Evolutionary conservation across 2,888 invertebrate genomes (phyloP).

Genomic region (Noctua comes): DNA sequence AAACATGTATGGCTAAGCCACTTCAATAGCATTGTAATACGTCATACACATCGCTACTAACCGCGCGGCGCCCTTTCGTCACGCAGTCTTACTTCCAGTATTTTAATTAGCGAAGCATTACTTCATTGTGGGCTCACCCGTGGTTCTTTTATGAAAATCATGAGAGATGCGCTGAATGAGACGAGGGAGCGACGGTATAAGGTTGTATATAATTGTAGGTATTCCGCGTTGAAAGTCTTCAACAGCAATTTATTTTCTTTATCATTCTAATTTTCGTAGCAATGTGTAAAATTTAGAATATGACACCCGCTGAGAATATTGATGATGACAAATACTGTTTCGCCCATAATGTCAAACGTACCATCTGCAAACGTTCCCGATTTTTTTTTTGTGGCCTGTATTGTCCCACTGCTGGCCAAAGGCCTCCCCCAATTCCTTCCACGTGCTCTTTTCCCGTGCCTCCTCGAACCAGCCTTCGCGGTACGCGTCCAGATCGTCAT

Average conservation of each 20-base stretch:
- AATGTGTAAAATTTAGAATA: background rate
- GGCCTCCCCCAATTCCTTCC: no score
- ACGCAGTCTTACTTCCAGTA: constrained; percentile 32
- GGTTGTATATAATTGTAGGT: background rate
- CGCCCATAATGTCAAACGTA: background rate
- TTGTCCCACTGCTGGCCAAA: no score
- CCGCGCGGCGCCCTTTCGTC: background rate
- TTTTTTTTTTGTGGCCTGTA: no score
- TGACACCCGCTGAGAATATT: background rate
- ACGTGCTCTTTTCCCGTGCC: no score
- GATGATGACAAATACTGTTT: background rate
- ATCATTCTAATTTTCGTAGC: background rate
- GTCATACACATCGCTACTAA: constrained; percentile 10
- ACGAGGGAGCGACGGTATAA: constrained; percentile 6
- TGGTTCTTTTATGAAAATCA: constrained; percentile 39
- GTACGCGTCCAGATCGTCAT: no score
- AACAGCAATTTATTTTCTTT: background rate
- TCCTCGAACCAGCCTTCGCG: no score
- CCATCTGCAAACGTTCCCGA: background rate
- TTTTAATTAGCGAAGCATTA: constrained; percentile 51
- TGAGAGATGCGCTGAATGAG: constrained; percentile 27
- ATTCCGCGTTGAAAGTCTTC: background rate
- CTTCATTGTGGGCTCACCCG: constrained; percentile 21
- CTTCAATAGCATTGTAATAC: constrained; percentile 11
- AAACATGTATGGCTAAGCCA: background rate